These are phyloP conservation scores for Glossophaga mutica DNA, from an alignment of 2,797 vertebrate species.

Conservation along the genomic window DNA sequence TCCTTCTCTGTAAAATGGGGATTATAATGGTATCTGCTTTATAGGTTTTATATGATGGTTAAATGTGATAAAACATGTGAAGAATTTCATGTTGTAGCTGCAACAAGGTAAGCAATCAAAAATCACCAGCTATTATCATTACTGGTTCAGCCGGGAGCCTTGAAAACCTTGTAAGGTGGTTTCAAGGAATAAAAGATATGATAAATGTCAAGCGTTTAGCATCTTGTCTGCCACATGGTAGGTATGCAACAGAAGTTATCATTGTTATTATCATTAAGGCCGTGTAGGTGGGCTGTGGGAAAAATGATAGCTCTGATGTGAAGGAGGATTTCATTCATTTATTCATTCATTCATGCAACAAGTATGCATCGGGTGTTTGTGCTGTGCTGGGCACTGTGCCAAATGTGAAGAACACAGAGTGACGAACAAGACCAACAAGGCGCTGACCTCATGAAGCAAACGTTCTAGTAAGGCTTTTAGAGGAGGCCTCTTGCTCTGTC, in stretches of 20 bases:
- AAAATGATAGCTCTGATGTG: neutral
- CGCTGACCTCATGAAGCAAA: neutral
- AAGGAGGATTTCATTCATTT: neutral
- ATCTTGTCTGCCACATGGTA: neutral
- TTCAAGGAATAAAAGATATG: neutral
- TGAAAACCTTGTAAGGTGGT: neutral
- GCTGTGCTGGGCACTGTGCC: neutral
- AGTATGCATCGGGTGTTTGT: neutral
- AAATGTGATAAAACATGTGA: neutral
- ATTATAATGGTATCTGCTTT: neutral
- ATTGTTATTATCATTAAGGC: neutral
- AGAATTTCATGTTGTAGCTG: neutral
- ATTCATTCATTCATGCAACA: neutral
- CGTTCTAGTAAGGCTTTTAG: neutral
- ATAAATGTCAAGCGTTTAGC: neutral
- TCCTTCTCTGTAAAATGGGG: neutral
- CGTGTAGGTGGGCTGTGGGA: neutral
- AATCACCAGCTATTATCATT: neutral
- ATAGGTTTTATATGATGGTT: neutral
- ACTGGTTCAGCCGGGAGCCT: neutral
- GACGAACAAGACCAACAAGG: neutral
- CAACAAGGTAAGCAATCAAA: neutral
- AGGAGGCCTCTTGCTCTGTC: neutral
- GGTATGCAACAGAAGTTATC: neutral
- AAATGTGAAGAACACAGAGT: neutral